Evolutionary conservation across 2,113 vertebrate genomes (phyloP), one percentile per base, ranked within the genome.

Genomic region (Sigmodon hispidus): DNA sequence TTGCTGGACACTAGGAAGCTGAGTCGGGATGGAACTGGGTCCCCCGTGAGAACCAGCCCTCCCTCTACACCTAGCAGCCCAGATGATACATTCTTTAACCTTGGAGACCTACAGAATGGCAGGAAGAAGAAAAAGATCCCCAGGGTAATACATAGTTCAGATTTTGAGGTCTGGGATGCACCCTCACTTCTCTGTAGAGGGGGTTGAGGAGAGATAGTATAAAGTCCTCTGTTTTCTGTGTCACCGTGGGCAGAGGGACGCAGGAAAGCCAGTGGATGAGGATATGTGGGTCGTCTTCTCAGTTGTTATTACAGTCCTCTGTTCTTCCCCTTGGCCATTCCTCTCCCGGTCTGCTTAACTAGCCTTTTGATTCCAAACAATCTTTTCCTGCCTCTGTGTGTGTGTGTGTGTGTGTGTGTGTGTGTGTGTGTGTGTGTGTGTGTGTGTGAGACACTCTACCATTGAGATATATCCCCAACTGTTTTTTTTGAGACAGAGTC

Each of bases 21-120:
- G 89, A 98, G 98, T 98, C 98, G 99, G 86, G 99, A 99, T 73
- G 98, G 98, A 19, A 98, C 99, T 9, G 98, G 99, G 50, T 99
- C 99, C 3, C 99, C 99, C 15, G 99, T 99, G 90, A 99, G 98
- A 80, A 98, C 99, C 97, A 99, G 99, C 95, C 99, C 99, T 21
- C 99, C 99, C 5, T 99, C 99, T 1, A 99, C 99, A 0, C 99
- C 99, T 88, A 99, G 99, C 98, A 99, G 99, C 95, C 99, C 99
- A 0, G 99, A 99, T 6, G 99, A 99, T 97, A 98, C 99, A n/a
- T 99, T 99, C 83, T 99, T 99, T 97, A 99, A 99, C 94, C 98
- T 99, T 1, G 99, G 99, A 97, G 99, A 99, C 97, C 98, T 98
- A 5, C 99, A 99, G 97, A 99, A 99, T 93, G 99, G 99, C 92